These are phyloP conservation scores for Hypena proboscidalis DNA, from an alignment of 2,888 invertebrate genomes.

Conservation along the genomic window DNA sequence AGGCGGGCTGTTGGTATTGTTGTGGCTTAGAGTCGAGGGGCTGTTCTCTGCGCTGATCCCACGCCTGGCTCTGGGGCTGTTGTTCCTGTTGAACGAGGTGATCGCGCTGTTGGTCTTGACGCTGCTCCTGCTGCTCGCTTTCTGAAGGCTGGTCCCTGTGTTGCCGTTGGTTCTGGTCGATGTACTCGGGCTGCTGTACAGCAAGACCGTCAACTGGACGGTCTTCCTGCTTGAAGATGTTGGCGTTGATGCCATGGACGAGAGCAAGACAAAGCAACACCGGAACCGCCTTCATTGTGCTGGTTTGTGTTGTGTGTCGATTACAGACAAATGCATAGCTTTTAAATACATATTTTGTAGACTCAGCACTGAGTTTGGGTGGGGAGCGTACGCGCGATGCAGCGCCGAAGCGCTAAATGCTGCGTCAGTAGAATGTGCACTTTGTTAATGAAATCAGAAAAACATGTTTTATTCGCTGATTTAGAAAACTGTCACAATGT, in stretches of 20 bases:
- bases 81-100: too few species aligned
- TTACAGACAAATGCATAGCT: constrained; percentile 18
- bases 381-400: constrained; percentile 6
- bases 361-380: constrained; percentile 44
- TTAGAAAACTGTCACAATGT: too few species aligned
- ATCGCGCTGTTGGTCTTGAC: constrained; percentile 1
- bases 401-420: constrained; percentile 26
- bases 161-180: constrained; percentile 37
- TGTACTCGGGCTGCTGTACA: constrained; percentile 53
- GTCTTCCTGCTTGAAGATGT: constrained; percentile 62
- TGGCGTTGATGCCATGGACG: constrained; percentile 61
- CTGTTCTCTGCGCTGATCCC: too few species aligned
- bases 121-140: constrained; percentile 3
- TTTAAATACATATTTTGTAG: constrained; percentile 55
- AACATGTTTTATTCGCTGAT: constrained; percentile 29
- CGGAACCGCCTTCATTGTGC: constrained; percentile 73
- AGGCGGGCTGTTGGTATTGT: constrained; percentile 1
- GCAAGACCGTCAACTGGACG: constrained; percentile 49
- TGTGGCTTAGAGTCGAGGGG: too few species aligned
- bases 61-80: constrained; percentile 15
- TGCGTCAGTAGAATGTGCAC: constrained; percentile 26
- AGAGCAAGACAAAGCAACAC: constrained; percentile 68
- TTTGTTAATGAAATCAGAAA: background rate
- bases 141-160: constrained; percentile 30
- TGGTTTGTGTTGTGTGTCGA: constrained; percentile 46